Percentiles rank a stretch among this genome's conserved stretches.
These are phyloP conservation scores for Neopipo cinnamomea DNA, from an alignment of 2,113 vertebrate genomes.

Conservation along the genomic window DNA sequence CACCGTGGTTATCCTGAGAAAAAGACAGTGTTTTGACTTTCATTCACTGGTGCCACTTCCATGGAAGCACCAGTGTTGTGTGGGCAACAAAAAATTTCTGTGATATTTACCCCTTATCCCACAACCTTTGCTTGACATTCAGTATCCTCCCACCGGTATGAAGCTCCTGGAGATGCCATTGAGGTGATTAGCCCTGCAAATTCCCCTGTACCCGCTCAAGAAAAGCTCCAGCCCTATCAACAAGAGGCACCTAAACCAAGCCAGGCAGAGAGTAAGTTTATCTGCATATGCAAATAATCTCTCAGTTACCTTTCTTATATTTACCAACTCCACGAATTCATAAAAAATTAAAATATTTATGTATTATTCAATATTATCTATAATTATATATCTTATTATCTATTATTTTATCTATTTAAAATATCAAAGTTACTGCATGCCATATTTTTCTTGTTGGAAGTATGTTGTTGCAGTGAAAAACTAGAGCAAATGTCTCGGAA, in stretches of 20 bases:
- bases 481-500: background rate
- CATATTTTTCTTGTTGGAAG: background rate
- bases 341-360: background rate
- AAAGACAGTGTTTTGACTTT: background rate
- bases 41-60: background rate
- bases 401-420: background rate
- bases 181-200: slow-evolving; percentile 95
- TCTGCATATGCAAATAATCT: background rate
- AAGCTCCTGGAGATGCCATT: slow-evolving; percentile 86
- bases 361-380: background rate
- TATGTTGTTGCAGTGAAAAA: background rate
- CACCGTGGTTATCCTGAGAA: background rate
- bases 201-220: slow-evolving; percentile 88
- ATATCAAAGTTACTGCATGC: background rate
- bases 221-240: slow-evolving; percentile 80
- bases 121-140: slow-evolving; percentile 31
- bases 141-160: slow-evolving; percentile 94
- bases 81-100: background rate
- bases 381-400: background rate
- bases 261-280: slow-evolving; percentile 80
- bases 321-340: background rate
- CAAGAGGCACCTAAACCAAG: slow-evolving; percentile 76
- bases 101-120: slow-evolving; percentile 3
- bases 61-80: background rate
- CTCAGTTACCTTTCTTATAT: background rate